Conservation (phyloP, 64 coral and sea anemone species). For the Pocillopora verrucosa region DNA sequence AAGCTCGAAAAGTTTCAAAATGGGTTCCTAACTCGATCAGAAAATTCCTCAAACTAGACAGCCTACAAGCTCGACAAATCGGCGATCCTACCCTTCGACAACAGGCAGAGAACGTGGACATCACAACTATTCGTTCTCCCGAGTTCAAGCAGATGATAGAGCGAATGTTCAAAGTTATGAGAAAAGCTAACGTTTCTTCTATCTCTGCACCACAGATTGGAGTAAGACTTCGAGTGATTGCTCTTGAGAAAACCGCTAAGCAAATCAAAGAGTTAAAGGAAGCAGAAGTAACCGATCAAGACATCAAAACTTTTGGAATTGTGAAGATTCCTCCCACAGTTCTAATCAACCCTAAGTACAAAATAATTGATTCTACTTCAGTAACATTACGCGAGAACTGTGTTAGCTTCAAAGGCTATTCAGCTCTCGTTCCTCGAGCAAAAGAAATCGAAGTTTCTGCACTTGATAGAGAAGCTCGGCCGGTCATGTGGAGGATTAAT, state of each 20-base stretch:
- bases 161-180: conserved; percentile 89
- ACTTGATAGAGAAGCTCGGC: conserved; percentile 55
- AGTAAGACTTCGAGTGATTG: conserved; percentile 88
- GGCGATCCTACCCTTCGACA: conserved; percentile 86
- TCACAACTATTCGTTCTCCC: conserved; percentile 73
- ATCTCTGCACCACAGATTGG: conserved; percentile 98
- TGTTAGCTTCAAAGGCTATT: conserved; percentile 87
- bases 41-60: conserved; percentile 9
- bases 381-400: conserved; percentile 90
- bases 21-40: conserved; percentile 32
- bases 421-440: conserved; percentile 80
- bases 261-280: conserved; percentile 90
- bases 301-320: conserved; percentile 80
- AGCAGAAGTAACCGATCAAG: conserved; percentile 73
- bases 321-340: conserved; percentile 71
- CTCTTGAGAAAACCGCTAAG: conserved; percentile 79
- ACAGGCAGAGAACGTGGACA: conserved; percentile 69
- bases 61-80: conserved; percentile 84
- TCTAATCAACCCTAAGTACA: conserved; percentile 84
- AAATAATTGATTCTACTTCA: conserved; percentile 76
- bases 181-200: conserved; percentile 62
- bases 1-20: conserved; percentile 27
- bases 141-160: conserved; percentile 90
- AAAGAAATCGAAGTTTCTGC: conserved; percentile 83
- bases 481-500: conserved; percentile 70